Evolutionary conservation across 2,888 invertebrate genomes (phyloP).

Genomic region (Luffia ferchaultella): DNA sequence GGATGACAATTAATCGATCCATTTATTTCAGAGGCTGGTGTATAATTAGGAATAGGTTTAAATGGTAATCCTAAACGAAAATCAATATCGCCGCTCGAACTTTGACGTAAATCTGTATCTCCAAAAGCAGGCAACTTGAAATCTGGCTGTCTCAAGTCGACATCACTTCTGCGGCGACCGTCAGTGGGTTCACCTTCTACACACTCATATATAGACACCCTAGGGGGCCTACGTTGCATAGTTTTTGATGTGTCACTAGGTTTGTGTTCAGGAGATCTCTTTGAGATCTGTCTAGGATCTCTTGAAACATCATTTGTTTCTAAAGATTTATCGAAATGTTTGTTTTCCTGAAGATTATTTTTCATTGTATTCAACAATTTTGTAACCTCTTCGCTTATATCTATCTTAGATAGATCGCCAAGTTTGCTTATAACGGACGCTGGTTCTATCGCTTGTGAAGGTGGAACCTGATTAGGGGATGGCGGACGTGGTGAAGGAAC

Average conservation of each 20-base stretch:
- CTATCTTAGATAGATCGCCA: conserved; percentile 76
- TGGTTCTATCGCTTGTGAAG: conserved; percentile 50
- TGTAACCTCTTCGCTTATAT: conserved; percentile 77
- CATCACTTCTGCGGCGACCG: conserved; percentile 52
- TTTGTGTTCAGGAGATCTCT: conserved; percentile 43
- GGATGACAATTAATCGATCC: conserved; percentile 82
- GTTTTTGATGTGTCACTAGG: conserved; percentile 24
- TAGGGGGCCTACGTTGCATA: conserved; percentile 30
- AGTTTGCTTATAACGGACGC: conserved; percentile 67
- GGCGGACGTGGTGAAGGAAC: conserved; percentile 34
- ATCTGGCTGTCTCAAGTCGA: conserved; percentile 60
- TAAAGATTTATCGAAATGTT: conserved; percentile 24
- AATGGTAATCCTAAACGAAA: conserved; percentile 78
- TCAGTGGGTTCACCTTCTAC: conserved; percentile 62
- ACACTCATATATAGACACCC: conserved; percentile 69
- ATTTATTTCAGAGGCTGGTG: conserved; percentile 87
- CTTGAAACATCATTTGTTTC: conserved; percentile 30
- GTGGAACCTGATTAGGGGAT: conserved; percentile 28
- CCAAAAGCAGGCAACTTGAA: conserved; percentile 65
- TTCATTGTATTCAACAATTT: conserved; percentile 72
- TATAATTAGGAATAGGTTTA: conserved; percentile 81
- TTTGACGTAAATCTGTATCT: conserved; percentile 71
- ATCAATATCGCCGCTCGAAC: conserved; percentile 73
- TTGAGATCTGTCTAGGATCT: conserved; percentile 33
- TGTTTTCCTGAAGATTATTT: conserved; percentile 48